These are phyloP conservation scores for Paedocypris micromegethes DNA, from an alignment of 2,797 vertebrate genomes.

Conservation along the genomic window DNA sequence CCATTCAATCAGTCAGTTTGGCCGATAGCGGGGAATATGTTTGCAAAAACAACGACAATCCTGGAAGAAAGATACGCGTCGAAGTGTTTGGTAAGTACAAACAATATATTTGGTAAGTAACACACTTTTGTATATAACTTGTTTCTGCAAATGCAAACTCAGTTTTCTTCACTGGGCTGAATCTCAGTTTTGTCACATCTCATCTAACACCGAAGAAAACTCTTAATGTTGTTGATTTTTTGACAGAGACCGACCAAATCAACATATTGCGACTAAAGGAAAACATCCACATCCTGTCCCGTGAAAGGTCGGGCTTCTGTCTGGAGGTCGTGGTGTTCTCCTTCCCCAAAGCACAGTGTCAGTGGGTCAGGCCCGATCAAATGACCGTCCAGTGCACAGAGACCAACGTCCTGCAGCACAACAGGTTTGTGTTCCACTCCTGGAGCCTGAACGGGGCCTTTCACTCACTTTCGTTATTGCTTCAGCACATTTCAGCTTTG, in stretches of 20 bases:
- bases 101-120: no score
- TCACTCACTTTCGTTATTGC: slow-evolving; percentile 19
- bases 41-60: slow-evolving; percentile 43
- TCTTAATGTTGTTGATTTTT: slow-evolving; percentile 17
- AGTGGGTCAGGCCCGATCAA: slow-evolving; percentile 73
- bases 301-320: slow-evolving; percentile 62
- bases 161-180: no score
- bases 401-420: slow-evolving; percentile 53
- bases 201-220: no score
- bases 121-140: no score
- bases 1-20: slow-evolving; percentile 46
- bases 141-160: no score
- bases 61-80: slow-evolving; percentile 48
- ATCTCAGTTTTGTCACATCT: no score
- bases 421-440: slow-evolving; percentile 59
- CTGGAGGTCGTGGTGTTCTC: slow-evolving; percentile 74
- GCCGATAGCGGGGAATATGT: slow-evolving; percentile 56
- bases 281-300: slow-evolving; percentile 55
- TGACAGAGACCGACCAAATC: slow-evolving; percentile 77
- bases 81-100: slow-evolving; percentile 60
- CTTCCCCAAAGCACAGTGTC: slow-evolving; percentile 74
- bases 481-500: slow-evolving; percentile 69
- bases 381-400: slow-evolving; percentile 58
- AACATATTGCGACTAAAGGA: slow-evolving; percentile 64
- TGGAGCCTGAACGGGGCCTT: no score